These are phyloP conservation scores for Hydrochoerus hydrochaeris DNA, from an alignment of 2,113 vertebrate genomes.

Conservation along the genomic window DNA sequence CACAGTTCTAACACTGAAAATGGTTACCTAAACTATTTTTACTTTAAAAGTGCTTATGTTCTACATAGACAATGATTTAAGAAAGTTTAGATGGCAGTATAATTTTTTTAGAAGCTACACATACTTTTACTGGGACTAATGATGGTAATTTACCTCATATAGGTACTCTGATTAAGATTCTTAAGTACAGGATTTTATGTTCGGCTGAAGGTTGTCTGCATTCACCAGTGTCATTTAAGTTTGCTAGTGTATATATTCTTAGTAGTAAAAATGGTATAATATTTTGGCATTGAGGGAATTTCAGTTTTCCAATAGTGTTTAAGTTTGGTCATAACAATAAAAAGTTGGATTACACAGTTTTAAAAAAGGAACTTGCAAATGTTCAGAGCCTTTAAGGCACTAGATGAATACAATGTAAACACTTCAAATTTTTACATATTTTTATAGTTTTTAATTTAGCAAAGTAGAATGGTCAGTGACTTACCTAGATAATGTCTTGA, in stretches of 20 bases:
- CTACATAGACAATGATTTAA: neutral
- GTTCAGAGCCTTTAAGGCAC: neutral
- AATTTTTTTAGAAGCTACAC: neutral
- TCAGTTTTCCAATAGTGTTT: neutral
- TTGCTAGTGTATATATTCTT: neutral
- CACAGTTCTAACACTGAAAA: neutral
- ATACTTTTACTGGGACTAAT: neutral
- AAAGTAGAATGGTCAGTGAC: neutral
- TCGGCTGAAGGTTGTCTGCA: neutral
- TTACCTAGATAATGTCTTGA: neutral
- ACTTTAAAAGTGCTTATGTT: neutral
- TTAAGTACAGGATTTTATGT: neutral
- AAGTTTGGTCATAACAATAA: neutral
- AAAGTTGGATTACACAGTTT: neutral
- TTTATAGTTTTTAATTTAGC: conserved; percentile 1
- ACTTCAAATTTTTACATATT: neutral
- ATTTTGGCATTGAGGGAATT: neutral
- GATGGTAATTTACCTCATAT: neutral
- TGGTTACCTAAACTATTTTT: neutral
- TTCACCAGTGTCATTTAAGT: conserved; percentile 3
- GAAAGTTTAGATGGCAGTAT: neutral
- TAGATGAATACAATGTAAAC: conserved; percentile 28
- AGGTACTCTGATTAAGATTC: neutral
- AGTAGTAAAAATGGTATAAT: neutral
- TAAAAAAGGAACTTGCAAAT: neutral